phyloP scores from a whole-genome alignment of 2,113 vertebrate species.

The Chaenogobius annularis region DNA sequence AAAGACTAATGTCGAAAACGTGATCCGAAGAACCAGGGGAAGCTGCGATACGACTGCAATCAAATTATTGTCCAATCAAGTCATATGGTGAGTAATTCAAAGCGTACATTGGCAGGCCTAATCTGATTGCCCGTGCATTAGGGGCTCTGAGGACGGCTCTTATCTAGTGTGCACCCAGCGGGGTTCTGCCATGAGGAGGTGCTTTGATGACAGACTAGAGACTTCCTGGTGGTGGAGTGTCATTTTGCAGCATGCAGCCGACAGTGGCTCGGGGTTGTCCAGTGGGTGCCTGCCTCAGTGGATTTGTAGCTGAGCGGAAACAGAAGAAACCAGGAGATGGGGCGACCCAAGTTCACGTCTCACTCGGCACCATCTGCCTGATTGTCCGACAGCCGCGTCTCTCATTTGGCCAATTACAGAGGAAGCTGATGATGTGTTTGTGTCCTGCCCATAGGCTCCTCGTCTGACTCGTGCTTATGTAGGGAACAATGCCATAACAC shows the following conservation, averaged over 20 bases:
- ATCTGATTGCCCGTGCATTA: slow-evolving; percentile 90
- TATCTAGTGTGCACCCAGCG: slow-evolving; percentile 67
- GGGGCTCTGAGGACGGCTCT: slow-evolving; percentile 78
- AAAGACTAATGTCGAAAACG: slow-evolving; percentile 29
- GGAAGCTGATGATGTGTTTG: slow-evolving; percentile 59
- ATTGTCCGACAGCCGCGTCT: slow-evolving; percentile 62
- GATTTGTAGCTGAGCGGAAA: slow-evolving; percentile 34
- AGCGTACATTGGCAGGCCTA: slow-evolving; percentile 83
- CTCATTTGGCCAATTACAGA: slow-evolving; percentile 68
- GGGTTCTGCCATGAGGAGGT: slow-evolving; percentile 36
- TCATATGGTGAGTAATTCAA: slow-evolving; percentile 89
- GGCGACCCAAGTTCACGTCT: slow-evolving; percentile 41
- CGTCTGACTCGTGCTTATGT: slow-evolving; percentile 53
- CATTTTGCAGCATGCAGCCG: slow-evolving; percentile 11
- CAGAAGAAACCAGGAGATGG: slow-evolving; percentile 14
- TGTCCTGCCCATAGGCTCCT: slow-evolving; percentile 50
- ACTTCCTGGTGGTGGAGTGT: slow-evolving; percentile 30
- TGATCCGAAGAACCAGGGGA: slow-evolving; percentile 61
- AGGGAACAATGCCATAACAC: slow-evolving; percentile 49
- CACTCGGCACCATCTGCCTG: slow-evolving; percentile 59
- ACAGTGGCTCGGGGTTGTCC: slow-evolving; percentile 26
- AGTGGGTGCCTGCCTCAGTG: slow-evolving; percentile 32
- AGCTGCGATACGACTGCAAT: slow-evolving; percentile 88
- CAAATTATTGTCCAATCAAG: slow-evolving; percentile 92
- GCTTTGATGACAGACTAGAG: slow-evolving; percentile 56